These are phyloP conservation scores for Delia radicum DNA, from an alignment of 1,140 invertebrate genomes.

Conservation along the genomic window DNA sequence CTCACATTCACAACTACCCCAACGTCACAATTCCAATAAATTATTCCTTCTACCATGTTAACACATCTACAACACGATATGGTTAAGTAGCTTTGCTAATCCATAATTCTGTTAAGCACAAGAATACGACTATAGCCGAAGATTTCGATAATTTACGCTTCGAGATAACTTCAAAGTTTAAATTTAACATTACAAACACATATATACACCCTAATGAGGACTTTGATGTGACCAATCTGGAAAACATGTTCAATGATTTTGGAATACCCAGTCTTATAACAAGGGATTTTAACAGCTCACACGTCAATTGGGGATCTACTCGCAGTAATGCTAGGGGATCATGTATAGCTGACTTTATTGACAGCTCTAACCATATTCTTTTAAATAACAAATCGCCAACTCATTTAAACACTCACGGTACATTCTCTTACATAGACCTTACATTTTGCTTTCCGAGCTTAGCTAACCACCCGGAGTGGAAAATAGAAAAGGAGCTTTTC, in stretches of 20 bases:
- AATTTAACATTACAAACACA: not conserved
- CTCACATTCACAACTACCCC: constrained; percentile 6
- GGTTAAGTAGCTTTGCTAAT: too few relatives aligned
- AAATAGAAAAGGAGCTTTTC: not conserved
- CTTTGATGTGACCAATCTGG: not conserved
- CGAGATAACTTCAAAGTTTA: not conserved
- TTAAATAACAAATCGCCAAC: constrained; percentile 6
- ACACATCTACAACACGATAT: too few relatives aligned
- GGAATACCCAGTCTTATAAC: constrained; percentile 26
- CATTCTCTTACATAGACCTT: not conserved
- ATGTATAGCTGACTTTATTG: constrained; percentile 3
- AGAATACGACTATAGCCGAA: not conserved
- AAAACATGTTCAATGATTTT: not conserved
- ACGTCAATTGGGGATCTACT: constrained; percentile 15
- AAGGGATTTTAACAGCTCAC: constrained; percentile 31
- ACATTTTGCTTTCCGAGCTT: not conserved
- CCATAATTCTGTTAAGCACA: not conserved
- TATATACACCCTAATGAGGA: not conserved
- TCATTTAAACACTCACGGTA: not conserved
- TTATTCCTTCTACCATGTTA: constrained; percentile 16
- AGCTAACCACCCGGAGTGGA: not conserved
- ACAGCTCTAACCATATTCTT: not conserved
- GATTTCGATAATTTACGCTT: not conserved
- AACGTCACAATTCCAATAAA: constrained; percentile 23
- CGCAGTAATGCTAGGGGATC: not conserved